These are phyloP conservation scores for Girardia tigrina DNA, from an alignment of 2,888 invertebrate genomes.

Conservation along the genomic window DNA sequence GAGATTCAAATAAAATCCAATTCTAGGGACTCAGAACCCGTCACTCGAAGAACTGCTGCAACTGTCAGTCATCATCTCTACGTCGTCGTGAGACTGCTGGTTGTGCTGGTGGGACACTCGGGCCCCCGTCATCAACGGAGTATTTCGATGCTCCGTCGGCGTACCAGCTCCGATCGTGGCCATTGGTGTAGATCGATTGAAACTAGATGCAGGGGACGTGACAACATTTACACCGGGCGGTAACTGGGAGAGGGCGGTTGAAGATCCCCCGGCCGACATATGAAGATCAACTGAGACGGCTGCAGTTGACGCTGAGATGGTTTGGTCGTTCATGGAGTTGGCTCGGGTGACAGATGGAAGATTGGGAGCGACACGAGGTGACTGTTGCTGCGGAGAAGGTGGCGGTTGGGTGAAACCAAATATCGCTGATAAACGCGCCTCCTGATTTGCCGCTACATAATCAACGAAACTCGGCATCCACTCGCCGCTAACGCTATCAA, in stretches of 20 bases:
- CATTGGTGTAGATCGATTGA: not conserved
- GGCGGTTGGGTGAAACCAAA: not conserved
- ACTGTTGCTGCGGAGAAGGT: not conserved
- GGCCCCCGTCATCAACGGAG: not conserved
- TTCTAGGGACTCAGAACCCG: too few relatives aligned
- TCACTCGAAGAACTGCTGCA: not conserved
- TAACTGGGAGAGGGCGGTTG: not conserved
- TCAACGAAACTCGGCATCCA: not conserved
- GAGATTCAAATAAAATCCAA: too few relatives aligned
- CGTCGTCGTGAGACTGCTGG: not conserved
- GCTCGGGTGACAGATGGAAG: not conserved
- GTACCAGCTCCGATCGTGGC: not conserved
- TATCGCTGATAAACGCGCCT: not conserved
- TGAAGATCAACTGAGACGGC: not conserved
- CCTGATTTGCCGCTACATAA: slow-evolving; percentile 5
- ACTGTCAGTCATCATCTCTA: slow-evolving; percentile 4
- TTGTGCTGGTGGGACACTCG: not conserved
- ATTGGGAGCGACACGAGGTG: too few relatives aligned
- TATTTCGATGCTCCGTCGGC: not conserved
- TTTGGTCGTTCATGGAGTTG: not conserved
- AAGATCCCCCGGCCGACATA: not conserved
- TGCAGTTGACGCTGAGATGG: not conserved
- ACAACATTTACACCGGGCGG: slow-evolving; percentile 33
- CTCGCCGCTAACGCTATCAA: slow-evolving; percentile 30
- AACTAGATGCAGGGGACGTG: not conserved